These are phyloP conservation scores for Dynastes hyllus DNA, from an alignment of 2,888 invertebrate genomes.

Conservation along the genomic window DNA sequence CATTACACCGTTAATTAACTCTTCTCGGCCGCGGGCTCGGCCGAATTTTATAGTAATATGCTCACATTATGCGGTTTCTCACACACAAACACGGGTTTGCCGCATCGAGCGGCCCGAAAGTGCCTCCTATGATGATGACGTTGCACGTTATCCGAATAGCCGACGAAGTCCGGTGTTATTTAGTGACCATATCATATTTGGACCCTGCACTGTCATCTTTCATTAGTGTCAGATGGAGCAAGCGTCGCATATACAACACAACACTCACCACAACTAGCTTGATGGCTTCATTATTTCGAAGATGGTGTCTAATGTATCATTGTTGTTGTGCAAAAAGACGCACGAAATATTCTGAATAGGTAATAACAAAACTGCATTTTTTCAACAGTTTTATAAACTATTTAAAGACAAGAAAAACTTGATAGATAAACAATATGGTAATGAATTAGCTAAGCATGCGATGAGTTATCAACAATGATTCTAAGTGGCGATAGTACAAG, in stretches of 20 bases:
- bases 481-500: no score
- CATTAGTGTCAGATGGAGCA: constrained; percentile 45
- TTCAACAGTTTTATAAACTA: no score
- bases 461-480: no score
- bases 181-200: constrained; percentile 49
- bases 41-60: constrained; percentile 55
- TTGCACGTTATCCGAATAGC: constrained; percentile 21
- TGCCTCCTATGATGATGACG: constrained; percentile 43
- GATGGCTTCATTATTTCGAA: constrained; percentile 48
- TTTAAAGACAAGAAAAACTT: no score
- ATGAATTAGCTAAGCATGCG: no score
- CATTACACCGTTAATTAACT: constrained; percentile 56
- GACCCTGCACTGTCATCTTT: constrained; percentile 49
- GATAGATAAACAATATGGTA: no score
- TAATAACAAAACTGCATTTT: background rate
- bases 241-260: constrained; percentile 15
- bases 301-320: background rate
- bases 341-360: background rate
- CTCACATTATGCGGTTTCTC: constrained; percentile 55
- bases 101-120: constrained; percentile 8
- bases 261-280: constrained; percentile 7
- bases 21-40: constrained; percentile 49
- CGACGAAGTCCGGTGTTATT: constrained; percentile 32
- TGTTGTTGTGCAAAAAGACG: background rate
- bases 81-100: constrained; percentile 47